A percentile compares a stretch with the other conserved stretches of the same genome.
Conservation (phyloP, 2,113 vertebrate species). For the Cranoglanis bouderius region DNA sequence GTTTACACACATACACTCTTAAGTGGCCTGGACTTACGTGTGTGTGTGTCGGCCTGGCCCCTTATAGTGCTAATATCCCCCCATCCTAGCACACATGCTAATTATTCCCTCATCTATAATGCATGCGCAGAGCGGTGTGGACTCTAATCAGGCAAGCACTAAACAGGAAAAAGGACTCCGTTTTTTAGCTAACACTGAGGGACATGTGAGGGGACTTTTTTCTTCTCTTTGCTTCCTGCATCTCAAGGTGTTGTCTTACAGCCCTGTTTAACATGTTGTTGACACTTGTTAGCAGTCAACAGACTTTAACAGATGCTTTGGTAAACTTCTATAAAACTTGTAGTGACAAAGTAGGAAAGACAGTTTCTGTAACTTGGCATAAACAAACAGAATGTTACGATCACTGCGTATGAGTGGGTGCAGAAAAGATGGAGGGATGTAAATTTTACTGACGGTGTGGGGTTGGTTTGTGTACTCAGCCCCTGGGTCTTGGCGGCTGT, state of each 20-base stretch:
- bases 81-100: conserved; percentile 50
- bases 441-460: not conserved
- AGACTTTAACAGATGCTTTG: not conserved
- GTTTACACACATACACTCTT: conserved; percentile 52
- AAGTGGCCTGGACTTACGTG: conserved; percentile 30
- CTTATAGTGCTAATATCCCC: conserved; percentile 55
- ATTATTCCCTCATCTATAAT: conserved; percentile 60
- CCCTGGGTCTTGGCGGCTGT: conserved; percentile 43
- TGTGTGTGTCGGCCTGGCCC: conserved; percentile 29
- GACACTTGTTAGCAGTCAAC: conserved; percentile 24
- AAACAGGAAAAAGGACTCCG: conserved; percentile 20
- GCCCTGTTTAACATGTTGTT: conserved; percentile 14
- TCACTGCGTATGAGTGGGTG: not conserved
- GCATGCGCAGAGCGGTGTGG: conserved; percentile 47
- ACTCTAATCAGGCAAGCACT: conserved; percentile 34
- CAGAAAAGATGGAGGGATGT: not conserved
- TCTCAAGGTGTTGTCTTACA: conserved; percentile 10
- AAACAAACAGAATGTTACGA: not conserved
- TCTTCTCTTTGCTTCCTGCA: not conserved
- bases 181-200: conserved; percentile 20
- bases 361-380: not conserved
- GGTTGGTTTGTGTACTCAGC: conserved; percentile 52
- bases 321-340: not conserved
- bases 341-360: not conserved
- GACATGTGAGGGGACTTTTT: conserved; percentile 21